Conservation (phyloP, 2,113 vertebrate genomes). For the Isichthys henryi region DNA sequence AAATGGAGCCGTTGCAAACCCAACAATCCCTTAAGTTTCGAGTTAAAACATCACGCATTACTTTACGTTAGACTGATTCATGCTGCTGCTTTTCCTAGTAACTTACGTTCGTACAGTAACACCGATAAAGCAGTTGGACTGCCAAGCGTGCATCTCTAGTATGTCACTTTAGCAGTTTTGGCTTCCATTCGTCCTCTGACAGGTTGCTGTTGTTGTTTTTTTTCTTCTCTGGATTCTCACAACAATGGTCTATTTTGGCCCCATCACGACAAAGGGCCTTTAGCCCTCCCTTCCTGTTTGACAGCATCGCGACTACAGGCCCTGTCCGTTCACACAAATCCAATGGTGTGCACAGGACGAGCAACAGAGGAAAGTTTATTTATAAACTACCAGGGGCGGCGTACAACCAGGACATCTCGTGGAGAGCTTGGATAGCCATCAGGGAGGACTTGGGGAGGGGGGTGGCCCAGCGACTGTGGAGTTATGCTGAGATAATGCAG, state of each 20-base stretch:
- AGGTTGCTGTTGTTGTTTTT: not conserved
- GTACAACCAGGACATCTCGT: not conserved
- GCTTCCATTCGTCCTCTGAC: not conserved
- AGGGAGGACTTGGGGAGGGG: not conserved
- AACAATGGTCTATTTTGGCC: conserved; percentile 27
- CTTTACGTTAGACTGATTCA: not conserved
- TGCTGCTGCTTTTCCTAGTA: not conserved
- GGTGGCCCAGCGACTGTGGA: not conserved
- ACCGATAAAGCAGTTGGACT: not conserved
- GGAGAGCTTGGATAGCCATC: not conserved
- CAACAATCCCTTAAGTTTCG: not conserved
- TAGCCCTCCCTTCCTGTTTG: conserved; percentile 19
- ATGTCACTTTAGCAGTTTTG: conserved; percentile 10
- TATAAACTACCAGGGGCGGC: conserved; percentile 16
- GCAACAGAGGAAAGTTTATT: conserved; percentile 15
- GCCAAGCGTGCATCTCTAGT: not conserved
- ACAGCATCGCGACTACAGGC: not conserved
- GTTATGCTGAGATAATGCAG: not conserved
- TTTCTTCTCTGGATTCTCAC: conserved; percentile 4
- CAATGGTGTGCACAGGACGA: not conserved
- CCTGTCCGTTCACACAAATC: conserved; percentile 13
- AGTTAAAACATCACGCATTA: not conserved
- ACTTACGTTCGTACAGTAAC: not conserved
- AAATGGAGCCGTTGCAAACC: not conserved
- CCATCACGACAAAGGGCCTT: conserved; percentile 22